phyloP scores from a whole-genome alignment of 2,113 vertebrate species.

The Rhegmatorhina hoffmannsi region DNA sequence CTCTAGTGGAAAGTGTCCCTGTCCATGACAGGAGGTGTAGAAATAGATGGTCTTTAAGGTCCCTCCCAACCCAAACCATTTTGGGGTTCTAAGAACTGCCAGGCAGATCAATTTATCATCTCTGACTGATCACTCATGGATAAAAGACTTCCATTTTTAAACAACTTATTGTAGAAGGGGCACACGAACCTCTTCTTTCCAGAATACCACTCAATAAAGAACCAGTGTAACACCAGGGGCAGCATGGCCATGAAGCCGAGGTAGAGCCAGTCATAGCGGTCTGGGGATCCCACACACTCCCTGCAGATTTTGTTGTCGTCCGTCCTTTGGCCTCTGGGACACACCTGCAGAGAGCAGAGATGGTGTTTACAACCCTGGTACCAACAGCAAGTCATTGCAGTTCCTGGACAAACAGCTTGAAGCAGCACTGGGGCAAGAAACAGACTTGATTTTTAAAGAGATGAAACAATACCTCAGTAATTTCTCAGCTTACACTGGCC shows the following conservation, averaged over 20 bases:
- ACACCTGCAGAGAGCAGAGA: constrained; percentile 78
- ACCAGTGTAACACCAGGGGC: constrained; percentile 95
- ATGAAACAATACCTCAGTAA: rapidly evolving
- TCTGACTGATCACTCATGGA: rapidly evolving
- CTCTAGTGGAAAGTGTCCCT: neutral
- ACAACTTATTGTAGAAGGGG: neutral
- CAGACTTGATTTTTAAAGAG: rapidly evolving
- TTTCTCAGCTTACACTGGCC: neutral
- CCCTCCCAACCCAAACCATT: neutral
- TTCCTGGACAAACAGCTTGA: neutral
- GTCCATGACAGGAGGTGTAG: neutral
- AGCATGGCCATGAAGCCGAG: constrained; percentile 98
- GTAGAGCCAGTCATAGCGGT: constrained; percentile 97
- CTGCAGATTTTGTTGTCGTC: constrained; percentile 87
- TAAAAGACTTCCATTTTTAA: neutral
- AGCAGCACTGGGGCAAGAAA: neutral
- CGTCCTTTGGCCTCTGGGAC: constrained; percentile 90
- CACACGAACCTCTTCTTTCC: constrained; percentile 92
- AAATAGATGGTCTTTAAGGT: neutral
- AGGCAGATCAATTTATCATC: neutral
- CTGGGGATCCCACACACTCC: constrained; percentile 83
- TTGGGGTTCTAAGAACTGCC: neutral
- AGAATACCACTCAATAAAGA: constrained; percentile 98
- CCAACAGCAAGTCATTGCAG: neutral
- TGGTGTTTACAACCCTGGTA: rapidly evolving